Evolutionary conservation across 2,797 vertebrate genomes (phyloP).

Genomic region (Myotis pilosus): DNA sequence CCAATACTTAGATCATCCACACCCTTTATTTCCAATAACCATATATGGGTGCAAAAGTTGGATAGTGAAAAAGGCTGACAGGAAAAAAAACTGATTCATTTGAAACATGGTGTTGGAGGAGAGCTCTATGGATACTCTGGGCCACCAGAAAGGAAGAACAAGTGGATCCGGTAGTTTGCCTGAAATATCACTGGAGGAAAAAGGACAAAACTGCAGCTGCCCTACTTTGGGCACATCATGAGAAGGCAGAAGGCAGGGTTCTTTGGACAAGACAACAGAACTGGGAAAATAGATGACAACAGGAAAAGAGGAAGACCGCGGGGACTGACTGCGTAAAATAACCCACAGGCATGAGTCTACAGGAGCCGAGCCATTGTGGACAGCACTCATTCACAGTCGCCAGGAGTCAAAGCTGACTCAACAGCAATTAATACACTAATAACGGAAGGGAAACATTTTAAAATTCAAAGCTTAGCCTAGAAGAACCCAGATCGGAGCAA

Average conservation of each 20-base stretch:
- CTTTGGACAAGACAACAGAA: neutral
- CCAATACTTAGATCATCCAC: neutral
- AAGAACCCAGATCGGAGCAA: neutral
- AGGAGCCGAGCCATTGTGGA: neutral
- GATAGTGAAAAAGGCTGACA: neutral
- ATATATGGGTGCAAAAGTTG: neutral
- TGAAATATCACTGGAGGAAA: neutral
- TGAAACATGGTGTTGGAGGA: neutral
- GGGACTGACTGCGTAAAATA: neutral
- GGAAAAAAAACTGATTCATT: neutral
- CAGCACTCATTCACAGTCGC: neutral
- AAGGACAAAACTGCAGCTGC: neutral
- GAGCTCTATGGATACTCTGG: neutral
- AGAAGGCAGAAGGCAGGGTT: neutral
- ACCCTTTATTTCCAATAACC: neutral
- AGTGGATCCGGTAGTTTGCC: neutral
- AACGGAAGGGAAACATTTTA: neutral
- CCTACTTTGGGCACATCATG: neutral
- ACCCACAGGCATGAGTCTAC: neutral
- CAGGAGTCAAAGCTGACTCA: neutral
- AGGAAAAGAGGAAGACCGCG: neutral
- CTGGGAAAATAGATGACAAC: neutral
- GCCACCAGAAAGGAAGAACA: neutral
- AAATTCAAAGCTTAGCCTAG: neutral
- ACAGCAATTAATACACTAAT: neutral